Conservation (phyloP, 2,888 invertebrate species). For the Mamestra brassicae region DNA sequence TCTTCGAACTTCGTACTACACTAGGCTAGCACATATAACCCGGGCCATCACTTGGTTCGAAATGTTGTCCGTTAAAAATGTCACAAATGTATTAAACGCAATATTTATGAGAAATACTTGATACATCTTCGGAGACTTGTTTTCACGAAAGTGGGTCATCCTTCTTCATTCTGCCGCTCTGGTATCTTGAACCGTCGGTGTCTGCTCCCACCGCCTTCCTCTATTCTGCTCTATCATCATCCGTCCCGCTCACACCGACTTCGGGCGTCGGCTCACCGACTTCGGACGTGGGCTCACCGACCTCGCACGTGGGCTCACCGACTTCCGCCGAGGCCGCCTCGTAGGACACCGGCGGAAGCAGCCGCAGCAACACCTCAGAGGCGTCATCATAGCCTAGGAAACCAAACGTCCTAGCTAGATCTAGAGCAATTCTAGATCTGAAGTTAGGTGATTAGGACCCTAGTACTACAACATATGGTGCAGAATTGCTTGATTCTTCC, state of each 20-base stretch:
- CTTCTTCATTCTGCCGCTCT: neutral
- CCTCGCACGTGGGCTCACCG: too few species aligned
- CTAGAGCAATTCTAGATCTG: constrained; percentile 21
- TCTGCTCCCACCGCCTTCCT: neutral
- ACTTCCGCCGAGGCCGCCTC: neutral
- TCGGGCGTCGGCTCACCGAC: neutral
- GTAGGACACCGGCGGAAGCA: neutral
- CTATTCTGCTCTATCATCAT: neutral
- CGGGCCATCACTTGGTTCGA: neutral
- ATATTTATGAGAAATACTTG: neutral
- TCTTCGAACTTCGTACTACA: too few species aligned
- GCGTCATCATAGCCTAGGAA: neutral
- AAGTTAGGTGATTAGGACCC: constrained; percentile 8
- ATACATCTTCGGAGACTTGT: neutral
- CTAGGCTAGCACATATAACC: neutral
- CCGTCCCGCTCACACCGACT: neutral
- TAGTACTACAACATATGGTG: neutral
- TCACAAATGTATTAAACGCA: neutral
- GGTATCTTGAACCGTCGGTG: too few species aligned
- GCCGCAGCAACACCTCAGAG: neutral
- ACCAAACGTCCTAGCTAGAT: constrained; percentile 25
- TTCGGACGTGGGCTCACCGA: neutral
- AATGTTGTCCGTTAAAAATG: neutral
- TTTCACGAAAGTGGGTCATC: too few species aligned
- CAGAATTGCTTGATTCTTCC: neutral